Evolutionary conservation across 2,113 vertebrate species (phyloP), one percentile per base, ranked within the genome.

Genomic region (Pipra filicauda): DNA sequence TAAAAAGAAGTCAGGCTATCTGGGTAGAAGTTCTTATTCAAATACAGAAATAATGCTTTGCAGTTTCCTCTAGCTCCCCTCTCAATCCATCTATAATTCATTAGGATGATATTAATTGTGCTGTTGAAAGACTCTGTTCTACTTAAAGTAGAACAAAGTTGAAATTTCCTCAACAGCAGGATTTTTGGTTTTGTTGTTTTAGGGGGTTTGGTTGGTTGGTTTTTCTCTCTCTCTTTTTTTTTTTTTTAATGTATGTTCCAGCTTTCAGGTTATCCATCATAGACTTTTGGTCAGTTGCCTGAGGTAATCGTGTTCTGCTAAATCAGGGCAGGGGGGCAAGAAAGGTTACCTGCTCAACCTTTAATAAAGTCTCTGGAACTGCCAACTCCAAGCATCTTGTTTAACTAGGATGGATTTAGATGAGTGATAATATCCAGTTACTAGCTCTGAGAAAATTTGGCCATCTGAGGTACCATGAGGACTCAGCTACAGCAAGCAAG

Each of bases 371-470:
- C 91, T 86, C 73, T 94, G 65, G 26, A 87, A 78, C 57, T 81
- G 52, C 52, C 79, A 77, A 9, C 52, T 86, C 64, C 24, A 59
- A 86, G 92, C 13, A 77, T 77, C 58, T 83, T 71, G 33, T 77
- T 96, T 85, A 91, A 88, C 57, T 66, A 57, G 55, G 58, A 81
- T 95, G 37, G n/a, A 82, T 95, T 95, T 75, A 86, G 89, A 78
- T 65, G 49, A 69, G 79, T 39, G 59, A 88, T 74, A 94, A 69
- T 95, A 94, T 92, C 61, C 72, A 93, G 88, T 95, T 93, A 93
- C 95, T 83, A 92, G 26, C 37, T 91, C 79, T 89, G 89, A 95
- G 95, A 94, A 41, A 89, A 39, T 94, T 87, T 96, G 92, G 85
- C 83, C 89, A 69, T 84, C 82, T 79, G 62, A 91, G 62, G 79